phyloP scores from a whole-genome alignment of 2,113 vertebrate genomes.

The Uria aalge region DNA sequence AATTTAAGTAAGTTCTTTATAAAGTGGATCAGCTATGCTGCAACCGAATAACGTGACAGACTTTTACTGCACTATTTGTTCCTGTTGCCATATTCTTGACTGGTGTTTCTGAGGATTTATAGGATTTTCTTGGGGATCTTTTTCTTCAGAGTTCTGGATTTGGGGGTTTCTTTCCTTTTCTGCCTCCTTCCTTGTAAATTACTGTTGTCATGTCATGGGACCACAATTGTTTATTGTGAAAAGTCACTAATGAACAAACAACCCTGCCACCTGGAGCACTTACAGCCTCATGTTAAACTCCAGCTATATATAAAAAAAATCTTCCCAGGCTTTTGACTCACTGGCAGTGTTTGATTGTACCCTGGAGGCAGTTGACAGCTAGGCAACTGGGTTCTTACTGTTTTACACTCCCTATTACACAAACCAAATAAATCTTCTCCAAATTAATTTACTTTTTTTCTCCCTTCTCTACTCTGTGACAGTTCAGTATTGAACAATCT shows the following conservation, averaged over 20 bases:
- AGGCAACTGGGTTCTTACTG: slow-evolving; percentile 77
- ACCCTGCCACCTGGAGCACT: slow-evolving; percentile 83
- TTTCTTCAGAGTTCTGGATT: not conserved
- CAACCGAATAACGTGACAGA: not conserved
- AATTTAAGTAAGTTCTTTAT: slow-evolving; percentile 22
- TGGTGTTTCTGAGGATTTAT: not conserved
- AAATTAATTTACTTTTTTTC: slow-evolving; percentile 72
- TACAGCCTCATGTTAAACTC: slow-evolving; percentile 81
- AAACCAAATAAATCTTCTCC: slow-evolving; percentile 85
- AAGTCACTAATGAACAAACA: slow-evolving; percentile 86
- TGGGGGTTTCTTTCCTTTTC: not conserved
- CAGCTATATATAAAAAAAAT: slow-evolving; percentile 77
- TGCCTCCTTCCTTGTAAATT: slow-evolving; percentile 8
- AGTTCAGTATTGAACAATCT: not conserved
- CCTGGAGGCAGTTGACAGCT: slow-evolving; percentile 76
- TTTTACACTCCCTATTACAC: slow-evolving; percentile 85
- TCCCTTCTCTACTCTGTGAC: not conserved
- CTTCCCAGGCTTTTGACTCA: slow-evolving; percentile 85
- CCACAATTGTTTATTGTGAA: slow-evolving; percentile 84
- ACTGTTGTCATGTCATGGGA: slow-evolving; percentile 67
- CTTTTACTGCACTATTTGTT: not conserved
- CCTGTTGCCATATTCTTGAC: not conserved
- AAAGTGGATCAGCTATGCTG: not conserved
- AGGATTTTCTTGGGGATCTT: not conserved
- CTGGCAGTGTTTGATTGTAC: slow-evolving; percentile 84